Evolutionary conservation across 1,140 invertebrate genomes (phyloP), one percentile per base, ranked within the genome.

Genomic region (Drosophila rufa): DNA sequence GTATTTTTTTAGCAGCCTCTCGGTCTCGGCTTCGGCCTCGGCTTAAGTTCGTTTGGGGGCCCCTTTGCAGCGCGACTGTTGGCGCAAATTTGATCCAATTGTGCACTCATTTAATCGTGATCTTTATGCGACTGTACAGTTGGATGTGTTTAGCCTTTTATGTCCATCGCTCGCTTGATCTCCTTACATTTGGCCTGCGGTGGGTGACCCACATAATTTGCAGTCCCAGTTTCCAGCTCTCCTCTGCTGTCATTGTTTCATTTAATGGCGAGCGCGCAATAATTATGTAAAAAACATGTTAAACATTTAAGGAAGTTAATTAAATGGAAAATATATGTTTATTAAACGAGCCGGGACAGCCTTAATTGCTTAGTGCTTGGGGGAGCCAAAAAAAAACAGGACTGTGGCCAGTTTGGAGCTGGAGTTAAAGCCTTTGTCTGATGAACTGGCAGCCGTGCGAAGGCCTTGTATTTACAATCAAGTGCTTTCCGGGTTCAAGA

Each of bases 91-190:
- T 90, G 85, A 90, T 90, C 85, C 85, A 90, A 90, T 90, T 90
- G 85, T 80, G 85, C 85, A 90, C 86, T 90, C 85, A 90, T 90
- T 90, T 90, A 90, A 90, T 90, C 85, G 85, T 90, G 85, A 90
- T 90, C 85, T 90, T 90, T 90, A 90, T 90, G 81, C 79, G 85
- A 90, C 64, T 85, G 85, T 91, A 90, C 85, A 90, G 85, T 82
- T 90, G 85, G 85, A 90, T 90, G 85, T 90, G 85, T 85, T 90
- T 90, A 90, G 85, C 85, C 85, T 90, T 90, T 90, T 90, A 90
- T 85, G 85, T 90, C 81, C 76, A 80, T 73, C 67, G 74, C 68
- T 82, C 30, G 60, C 60, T 55, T 59, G 65, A 66, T 57, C 42
- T 80, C 71, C 62, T 50, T 62, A n/a, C 51, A 58, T 70, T 81